Evolutionary conservation across 2,888 invertebrate species (phyloP).

Genomic region (Drosophila percnosoma): DNA sequence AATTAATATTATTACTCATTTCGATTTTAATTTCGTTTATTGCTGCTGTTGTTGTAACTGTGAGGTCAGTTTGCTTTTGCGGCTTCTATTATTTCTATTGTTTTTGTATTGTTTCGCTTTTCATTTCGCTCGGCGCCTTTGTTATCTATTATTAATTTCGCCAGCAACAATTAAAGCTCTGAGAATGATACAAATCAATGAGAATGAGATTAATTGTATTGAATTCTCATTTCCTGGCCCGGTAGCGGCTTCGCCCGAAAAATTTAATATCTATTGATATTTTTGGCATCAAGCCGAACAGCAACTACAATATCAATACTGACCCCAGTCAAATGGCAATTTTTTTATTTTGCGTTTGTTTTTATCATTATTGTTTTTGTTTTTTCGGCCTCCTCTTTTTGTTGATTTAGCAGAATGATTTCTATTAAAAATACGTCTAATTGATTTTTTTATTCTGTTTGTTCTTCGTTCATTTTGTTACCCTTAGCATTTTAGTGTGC

Average conservation of each 20-base stretch:
- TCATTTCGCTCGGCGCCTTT: conserved; percentile 45
- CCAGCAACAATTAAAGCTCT: conserved; percentile 20
- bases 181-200: conserved; percentile 59
- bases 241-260: conserved; percentile 28
- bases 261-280: conserved; percentile 64
- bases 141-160: conserved; percentile 69
- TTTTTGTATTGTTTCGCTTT: conserved; percentile 25
- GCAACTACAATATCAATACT: conserved; percentile 30
- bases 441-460: conserved; percentile 45
- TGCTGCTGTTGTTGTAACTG: conserved; percentile 30
- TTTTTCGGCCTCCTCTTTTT: conserved; percentile 16
- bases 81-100: conserved; percentile 32
- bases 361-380: conserved; percentile 16
- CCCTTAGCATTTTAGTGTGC: conserved; percentile 6
- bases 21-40: conserved; percentile 35
- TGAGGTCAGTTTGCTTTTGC: conserved; percentile 37
- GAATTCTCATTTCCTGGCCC: conserved; percentile 67
- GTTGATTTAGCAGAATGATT: conserved; percentile 53
- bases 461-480: background rate
- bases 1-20: conserved; percentile 2
- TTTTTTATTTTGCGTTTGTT: background rate
- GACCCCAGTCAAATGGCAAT: conserved; percentile 34
- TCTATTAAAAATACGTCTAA: conserved; percentile 47
- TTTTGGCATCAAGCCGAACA: conserved; percentile 64
- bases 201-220: conserved; percentile 69